A percentile compares a stretch with the other conserved stretches of the same genome.
Evolutionary conservation across 2,797 vertebrate species (phyloP).

Genomic region (Liasis olivaceus): DNA sequence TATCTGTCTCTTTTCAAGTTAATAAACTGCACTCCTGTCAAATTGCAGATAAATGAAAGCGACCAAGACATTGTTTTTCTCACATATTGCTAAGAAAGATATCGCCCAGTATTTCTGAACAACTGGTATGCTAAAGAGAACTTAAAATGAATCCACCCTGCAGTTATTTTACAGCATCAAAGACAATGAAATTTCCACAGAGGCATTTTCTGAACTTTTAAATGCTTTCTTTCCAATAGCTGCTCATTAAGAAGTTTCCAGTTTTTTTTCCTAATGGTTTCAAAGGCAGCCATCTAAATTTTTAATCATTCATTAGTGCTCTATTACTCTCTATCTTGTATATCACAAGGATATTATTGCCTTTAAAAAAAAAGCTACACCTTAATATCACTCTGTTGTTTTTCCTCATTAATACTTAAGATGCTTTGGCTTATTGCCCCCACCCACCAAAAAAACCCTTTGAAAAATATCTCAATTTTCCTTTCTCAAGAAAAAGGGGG

Average conservation of each 20-base stretch:
- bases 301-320: conserved; percentile 91
- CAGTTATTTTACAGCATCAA: conserved; percentile 91
- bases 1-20: conserved; percentile 81
- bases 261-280: conserved; percentile 89
- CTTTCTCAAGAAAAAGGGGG: neutral
- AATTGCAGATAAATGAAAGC: conserved; percentile 82
- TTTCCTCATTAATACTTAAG: conserved; percentile 71
- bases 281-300: conserved; percentile 94
- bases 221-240: conserved; percentile 87
- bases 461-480: neutral
- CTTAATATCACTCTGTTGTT: conserved; percentile 80
- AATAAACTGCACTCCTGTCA: conserved; percentile 82
- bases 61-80: conserved; percentile 77
- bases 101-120: conserved; percentile 80
- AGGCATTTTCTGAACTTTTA: conserved; percentile 87
- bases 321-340: conserved; percentile 70
- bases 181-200: conserved; percentile 84
- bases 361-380: conserved; percentile 52
- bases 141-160: conserved; percentile 85
- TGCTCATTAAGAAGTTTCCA: conserved; percentile 92
- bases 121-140: conserved; percentile 78
- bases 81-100: conserved; percentile 80
- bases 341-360: conserved; percentile 6
- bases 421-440: conserved; percentile 17
- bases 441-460: neutral